Evolutionary conservation across 2,888 invertebrate species (phyloP).

Genomic region (Ischnus inquisitorius): DNA sequence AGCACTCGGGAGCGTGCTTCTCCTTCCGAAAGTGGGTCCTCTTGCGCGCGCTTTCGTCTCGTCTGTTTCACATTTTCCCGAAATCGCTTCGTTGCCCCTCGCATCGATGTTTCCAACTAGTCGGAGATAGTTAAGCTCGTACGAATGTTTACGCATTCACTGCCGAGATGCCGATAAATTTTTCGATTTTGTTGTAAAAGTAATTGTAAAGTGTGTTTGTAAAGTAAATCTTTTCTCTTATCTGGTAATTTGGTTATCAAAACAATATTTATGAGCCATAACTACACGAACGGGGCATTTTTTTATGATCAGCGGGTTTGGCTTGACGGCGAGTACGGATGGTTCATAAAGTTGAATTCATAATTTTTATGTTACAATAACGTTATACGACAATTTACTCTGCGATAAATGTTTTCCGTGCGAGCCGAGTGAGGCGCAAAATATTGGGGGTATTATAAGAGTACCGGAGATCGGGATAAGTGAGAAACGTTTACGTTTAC

Average conservation of each 20-base stretch:
- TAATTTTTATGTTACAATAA: background rate
- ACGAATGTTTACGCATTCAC: background rate
- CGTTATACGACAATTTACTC: background rate
- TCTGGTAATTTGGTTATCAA: background rate
- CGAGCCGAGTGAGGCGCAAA: background rate
- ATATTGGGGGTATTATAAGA: constrained; percentile 14
- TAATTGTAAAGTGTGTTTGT: no score
- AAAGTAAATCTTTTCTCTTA: background rate
- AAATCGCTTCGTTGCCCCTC: background rate
- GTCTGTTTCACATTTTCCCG: constrained; percentile 29
- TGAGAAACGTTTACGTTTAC: constrained; percentile 56
- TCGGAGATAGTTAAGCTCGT: background rate
- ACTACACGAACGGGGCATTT: background rate
- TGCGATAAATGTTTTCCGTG: background rate
- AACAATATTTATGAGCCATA: background rate
- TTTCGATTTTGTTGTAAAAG: background rate
- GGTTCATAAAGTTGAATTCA: background rate
- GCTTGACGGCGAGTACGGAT: background rate
- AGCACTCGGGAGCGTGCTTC: constrained; percentile 63
- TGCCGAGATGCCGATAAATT: background rate
- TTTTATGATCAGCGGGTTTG: background rate
- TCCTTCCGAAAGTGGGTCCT: constrained; percentile 42
- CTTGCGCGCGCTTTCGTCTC: constrained; percentile 18
- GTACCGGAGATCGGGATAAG: constrained; percentile 26
- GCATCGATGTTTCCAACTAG: background rate